Percentiles rank a stretch among this genome's conserved stretches.
Evolutionary conservation across 2,888 invertebrate genomes (phyloP).

Genomic region (Melanotus villosus): DNA sequence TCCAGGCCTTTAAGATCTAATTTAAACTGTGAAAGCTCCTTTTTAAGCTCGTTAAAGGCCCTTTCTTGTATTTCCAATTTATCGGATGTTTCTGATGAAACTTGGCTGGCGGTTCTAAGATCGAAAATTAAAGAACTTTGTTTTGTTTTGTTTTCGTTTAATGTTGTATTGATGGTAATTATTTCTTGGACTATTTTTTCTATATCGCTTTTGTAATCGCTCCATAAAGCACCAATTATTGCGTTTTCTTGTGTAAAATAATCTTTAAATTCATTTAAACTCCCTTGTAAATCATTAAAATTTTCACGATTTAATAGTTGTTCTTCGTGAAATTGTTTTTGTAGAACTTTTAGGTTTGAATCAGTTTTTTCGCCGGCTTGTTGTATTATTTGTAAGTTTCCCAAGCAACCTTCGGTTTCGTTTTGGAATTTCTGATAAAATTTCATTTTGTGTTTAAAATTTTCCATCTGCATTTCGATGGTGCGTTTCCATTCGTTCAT

Average conservation of each 20-base stretch:
- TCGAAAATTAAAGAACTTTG: constrained; percentile 69
- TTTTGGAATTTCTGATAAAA: constrained; percentile 50
- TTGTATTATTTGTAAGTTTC: constrained; percentile 54
- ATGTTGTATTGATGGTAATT: constrained; percentile 52
- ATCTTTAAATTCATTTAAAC: constrained; percentile 61
- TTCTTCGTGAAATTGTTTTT: constrained; percentile 60
- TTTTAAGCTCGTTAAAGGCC: constrained; percentile 65
- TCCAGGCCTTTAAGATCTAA: constrained; percentile 69
- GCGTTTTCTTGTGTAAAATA: constrained; percentile 65
- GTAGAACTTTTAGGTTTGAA: constrained; percentile 55
- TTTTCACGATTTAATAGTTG: constrained; percentile 57
- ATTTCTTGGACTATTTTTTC: constrained; percentile 57
- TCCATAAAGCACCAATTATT: constrained; percentile 64
- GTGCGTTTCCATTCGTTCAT: constrained; percentile 71
- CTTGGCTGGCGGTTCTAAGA: constrained; percentile 69
- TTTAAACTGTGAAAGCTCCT: constrained; percentile 67
- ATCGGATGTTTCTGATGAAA: constrained; percentile 70
- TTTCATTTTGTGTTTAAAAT: constrained; percentile 64
- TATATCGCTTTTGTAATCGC: constrained; percentile 63
- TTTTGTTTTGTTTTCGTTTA: constrained; percentile 68
- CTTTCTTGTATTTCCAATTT: constrained; percentile 70
- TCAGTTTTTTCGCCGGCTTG: constrained; percentile 56
- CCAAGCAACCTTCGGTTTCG: constrained; percentile 53
- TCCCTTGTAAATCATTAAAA: constrained; percentile 53
- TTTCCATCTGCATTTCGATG: constrained; percentile 70